phyloP scores from a whole-genome alignment of 2,888 invertebrate species.

The Proisotoma minuta region DNA sequence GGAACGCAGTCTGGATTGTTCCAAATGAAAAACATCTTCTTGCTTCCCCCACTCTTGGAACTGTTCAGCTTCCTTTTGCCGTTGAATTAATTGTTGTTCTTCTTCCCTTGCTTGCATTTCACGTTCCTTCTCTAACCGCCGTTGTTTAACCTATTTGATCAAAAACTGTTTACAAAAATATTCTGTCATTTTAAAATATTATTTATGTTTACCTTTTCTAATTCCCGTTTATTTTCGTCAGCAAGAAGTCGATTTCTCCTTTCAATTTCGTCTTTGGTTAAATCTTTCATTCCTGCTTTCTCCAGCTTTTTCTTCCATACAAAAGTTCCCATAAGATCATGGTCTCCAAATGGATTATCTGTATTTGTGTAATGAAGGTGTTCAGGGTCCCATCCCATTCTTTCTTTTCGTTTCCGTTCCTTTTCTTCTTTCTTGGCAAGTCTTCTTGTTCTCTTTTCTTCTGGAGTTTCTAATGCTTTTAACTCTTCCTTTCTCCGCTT shows the following conservation, averaged over 20 bases:
- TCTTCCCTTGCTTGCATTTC: conserved; percentile 77
- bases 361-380: conserved; percentile 95
- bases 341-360: conserved; percentile 98
- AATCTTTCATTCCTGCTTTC: conserved; percentile 79
- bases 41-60: conserved; percentile 91
- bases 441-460: conserved; percentile 81
- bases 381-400: conserved; percentile 97
- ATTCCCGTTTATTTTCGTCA: conserved; percentile 81
- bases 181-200: neutral
- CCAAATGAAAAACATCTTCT: conserved; percentile 95
- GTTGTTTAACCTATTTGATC: conserved; percentile 68
- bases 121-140: conserved; percentile 80
- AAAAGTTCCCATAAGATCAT: conserved; percentile 87
- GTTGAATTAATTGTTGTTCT: conserved; percentile 76
- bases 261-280: conserved; percentile 74
- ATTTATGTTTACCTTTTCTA: conserved; percentile 67
- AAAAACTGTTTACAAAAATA: neutral
- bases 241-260: conserved; percentile 77
- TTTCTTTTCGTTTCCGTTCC: conserved; percentile 65
- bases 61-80: conserved; percentile 84
- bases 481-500: conserved; percentile 66
- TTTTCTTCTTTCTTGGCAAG: conserved; percentile 87
- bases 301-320: conserved; percentile 95
- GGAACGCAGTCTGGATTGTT: conserved; percentile 89
- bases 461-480: conserved; percentile 90